Base-by-base conservation (phyloP, 2,888 invertebrate genomes). In the Chalcosyrphus nemorum region DNA sequence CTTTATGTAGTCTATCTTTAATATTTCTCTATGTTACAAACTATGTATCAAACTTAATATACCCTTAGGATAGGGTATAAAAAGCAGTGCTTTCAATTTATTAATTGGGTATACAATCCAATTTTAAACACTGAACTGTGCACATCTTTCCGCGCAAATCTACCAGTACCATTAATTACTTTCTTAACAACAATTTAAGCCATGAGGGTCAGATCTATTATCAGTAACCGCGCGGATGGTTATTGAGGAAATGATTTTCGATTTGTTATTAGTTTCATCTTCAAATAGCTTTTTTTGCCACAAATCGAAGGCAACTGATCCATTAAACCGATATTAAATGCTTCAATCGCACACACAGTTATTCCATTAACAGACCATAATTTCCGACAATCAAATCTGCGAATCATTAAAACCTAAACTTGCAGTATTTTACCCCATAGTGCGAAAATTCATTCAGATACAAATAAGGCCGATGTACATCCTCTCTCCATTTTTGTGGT, bases 351-450 rank as follows among this genome's bases (percentile, higher is more conserved):
- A 63, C 47, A n/a, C 4, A 63, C 63, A 35, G n/a, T 19, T 47
- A 32, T 27, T 2, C 41, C 59, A 59, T 59, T 15, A 57, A 57
- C 4, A 27, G 2, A 15, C 15, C 4, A 47, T 45, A n/a, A 17
- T 45, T 61, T 61, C 45, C 29, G 29, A 47, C 29, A 61, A 35
- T 38, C n/a, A n/a, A 38, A 2, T 24, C 11, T 32, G 63, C 32
- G n/a, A 45, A 63, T 65, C 50, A 35, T 65, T 65, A 50, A 47
- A 9, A 47, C 15, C n/a, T 43, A 19, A n/a, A 29, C 7, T 43
- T 13, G 15, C 50, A 52, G 27, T 27, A 27, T 5, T 35, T 38
- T 50, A 21, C 50, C 65, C 47, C 65, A 21, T 15, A 24, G 63
- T 35, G 63, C 2, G 63, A 65, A 35, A 32, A 50, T 24, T 50